Evolutionary conservation across 2,888 invertebrate genomes (phyloP).

Genomic region (Rhingia campestris): DNA sequence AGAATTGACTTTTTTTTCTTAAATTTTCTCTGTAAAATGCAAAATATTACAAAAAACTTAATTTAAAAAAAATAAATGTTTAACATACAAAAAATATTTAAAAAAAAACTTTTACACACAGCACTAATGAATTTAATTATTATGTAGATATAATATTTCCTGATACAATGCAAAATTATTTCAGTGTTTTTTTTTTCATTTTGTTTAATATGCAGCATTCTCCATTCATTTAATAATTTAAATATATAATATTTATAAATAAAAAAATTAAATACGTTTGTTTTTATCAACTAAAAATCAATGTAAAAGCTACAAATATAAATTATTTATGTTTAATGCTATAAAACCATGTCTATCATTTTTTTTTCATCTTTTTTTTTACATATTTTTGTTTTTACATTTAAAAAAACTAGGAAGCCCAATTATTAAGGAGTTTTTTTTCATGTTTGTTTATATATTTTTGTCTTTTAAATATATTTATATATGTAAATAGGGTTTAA

Average conservation of each 20-base stretch:
- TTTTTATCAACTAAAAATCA: conserved; percentile 76
- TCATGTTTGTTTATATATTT: conserved; percentile 31
- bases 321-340: conserved; percentile 76
- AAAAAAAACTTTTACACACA: conserved; percentile 71
- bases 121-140: conserved; percentile 73
- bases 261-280: conserved; percentile 71
- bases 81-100: conserved; percentile 57
- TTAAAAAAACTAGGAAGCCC: conserved; percentile 71
- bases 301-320: conserved; percentile 75
- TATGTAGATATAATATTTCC: conserved; percentile 65
- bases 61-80: conserved; percentile 64
- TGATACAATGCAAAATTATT: conserved; percentile 66
- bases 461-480: conserved; percentile 54
- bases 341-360: conserved; percentile 61
- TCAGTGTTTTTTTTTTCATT: conserved; percentile 44
- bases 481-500: conserved; percentile 30
- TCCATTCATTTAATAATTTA: conserved; percentile 77
- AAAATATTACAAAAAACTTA: conserved; percentile 63
- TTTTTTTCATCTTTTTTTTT: conserved; percentile 40
- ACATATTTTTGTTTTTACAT: conserved; percentile 36
- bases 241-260: conserved; percentile 74
- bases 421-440: conserved; percentile 66
- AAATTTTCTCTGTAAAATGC: conserved; percentile 74
- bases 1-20: conserved; percentile 73
- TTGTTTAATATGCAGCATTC: conserved; percentile 63